These are phyloP conservation scores for Trogon melanurus DNA, from an alignment of 2,113 vertebrate genomes.

Conservation along the genomic window DNA sequence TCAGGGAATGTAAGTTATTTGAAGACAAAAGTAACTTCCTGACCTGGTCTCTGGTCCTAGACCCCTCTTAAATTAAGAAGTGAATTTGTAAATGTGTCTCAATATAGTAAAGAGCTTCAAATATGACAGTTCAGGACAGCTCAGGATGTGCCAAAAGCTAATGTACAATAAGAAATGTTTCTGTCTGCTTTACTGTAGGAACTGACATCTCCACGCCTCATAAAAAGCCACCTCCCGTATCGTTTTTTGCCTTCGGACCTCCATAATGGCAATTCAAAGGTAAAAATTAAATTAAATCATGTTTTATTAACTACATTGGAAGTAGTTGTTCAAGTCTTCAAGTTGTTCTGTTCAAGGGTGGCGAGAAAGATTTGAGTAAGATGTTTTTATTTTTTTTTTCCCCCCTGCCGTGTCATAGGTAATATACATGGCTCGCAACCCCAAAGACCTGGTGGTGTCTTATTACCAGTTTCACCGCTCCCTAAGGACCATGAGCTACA, in stretches of 20 bases:
- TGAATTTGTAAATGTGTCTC: background rate
- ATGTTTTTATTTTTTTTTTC: background rate
- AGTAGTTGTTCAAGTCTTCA: background rate
- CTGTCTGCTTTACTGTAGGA: constrained; percentile 79
- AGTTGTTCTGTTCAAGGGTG: background rate
- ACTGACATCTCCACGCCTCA: constrained; percentile 93
- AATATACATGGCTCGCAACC: constrained; percentile 99
- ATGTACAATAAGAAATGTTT: background rate
- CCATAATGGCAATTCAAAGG: constrained; percentile 95
- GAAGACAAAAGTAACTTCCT: background rate
- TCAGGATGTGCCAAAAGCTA: background rate
- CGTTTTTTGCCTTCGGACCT: constrained; percentile 93
- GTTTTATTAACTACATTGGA: background rate
- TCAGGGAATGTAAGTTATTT: background rate
- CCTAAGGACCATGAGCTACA: constrained; percentile 98
- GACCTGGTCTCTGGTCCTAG: background rate
- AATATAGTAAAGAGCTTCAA: background rate
- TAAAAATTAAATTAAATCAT: constrained; percentile 7
- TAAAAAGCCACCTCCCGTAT: constrained; percentile 97
- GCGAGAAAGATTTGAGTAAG: background rate
- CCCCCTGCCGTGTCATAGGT: constrained; percentile 74
- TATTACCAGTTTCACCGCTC: constrained; percentile 99
- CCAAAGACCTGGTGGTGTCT: constrained; percentile 97
- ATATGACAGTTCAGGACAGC: background rate
- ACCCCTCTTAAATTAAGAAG: background rate